Evolutionary conservation across 2,797 vertebrate genomes (phyloP), one percentile per base, ranked within the genome.

Genomic region (Gadopsis marmoratus): DNA sequence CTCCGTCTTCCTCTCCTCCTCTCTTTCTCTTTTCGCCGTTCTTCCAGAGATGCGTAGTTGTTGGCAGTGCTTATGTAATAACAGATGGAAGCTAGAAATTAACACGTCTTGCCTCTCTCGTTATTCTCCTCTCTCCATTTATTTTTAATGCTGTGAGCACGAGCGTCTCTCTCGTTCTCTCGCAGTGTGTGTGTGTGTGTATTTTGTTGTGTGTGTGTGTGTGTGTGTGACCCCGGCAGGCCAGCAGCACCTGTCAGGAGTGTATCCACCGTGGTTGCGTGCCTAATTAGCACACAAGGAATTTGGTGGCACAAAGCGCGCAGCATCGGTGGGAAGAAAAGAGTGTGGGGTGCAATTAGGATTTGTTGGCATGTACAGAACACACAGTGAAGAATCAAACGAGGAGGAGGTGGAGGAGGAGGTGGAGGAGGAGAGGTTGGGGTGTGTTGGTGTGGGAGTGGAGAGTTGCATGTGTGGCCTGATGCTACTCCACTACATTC

Each of bases 71-170:
- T 97, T 97, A 98, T 96, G 97, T 98, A 98, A 98, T 97, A 99
- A 98, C 98, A 99, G 98, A 99, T 99, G 98, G 98, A 97, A 97
- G 97, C 96, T 96, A 90, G 96, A 99, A 99, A 99, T 98, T 97
- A 99, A 98, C 97, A 98, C 97, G 94, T 98, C 97, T 97, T 97
- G 95, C 96, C 95, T 92, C 84, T 96, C 96, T 93, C 94, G 96
- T 97, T 97, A 97, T 96, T 96, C 97, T 96, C 95, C 95, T 96
- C 96, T 97, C 96, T 93, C 90, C 91, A 91, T 95, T 93, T 94
- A 93, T 95, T 95, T 95, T 97, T 97, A 97, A 97, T 97, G 97
- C 96, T 71, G 95, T 92, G 94, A 96, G 96, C 95, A 72, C 21
- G 70, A 80, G 87, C 79, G 59, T 87, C 83, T 85, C 79, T 89